A percentile compares a stretch with the other conserved stretches of the same genome.
Conservation (phyloP, 2,797 vertebrate genomes). For the Sebastes umbrosus region DNA sequence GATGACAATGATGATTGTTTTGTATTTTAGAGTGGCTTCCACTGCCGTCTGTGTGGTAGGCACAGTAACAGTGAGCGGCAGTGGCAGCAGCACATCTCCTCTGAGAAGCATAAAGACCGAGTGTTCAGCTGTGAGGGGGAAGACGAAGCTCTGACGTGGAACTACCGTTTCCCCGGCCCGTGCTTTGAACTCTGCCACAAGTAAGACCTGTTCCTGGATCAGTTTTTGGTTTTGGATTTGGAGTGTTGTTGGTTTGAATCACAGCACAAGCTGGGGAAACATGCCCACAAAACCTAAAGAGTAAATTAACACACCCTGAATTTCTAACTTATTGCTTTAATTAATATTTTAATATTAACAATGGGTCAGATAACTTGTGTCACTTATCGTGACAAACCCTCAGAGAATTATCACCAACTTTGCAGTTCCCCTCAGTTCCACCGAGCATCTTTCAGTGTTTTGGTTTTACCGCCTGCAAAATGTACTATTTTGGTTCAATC, state of each 20-base stretch:
- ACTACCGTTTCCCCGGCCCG: conserved; percentile 90
- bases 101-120: conserved; percentile 95
- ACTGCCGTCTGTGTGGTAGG: conserved; percentile 94
- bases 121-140: conserved; percentile 90
- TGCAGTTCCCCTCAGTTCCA: neutral
- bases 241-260: neutral
- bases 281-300: neutral
- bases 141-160: conserved; percentile 90
- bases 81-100: conserved; percentile 96
- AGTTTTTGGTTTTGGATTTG: neutral
- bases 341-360: neutral
- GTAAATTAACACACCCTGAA: neutral
- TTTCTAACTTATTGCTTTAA: neutral
- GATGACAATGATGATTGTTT: neutral
- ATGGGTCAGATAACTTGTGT: neutral
- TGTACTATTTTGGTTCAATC: neutral
- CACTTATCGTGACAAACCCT: neutral
- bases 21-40: conserved; percentile 85
- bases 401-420: neutral
- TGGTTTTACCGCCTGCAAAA: neutral
- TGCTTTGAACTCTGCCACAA: conserved; percentile 90
- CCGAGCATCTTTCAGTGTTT: neutral
- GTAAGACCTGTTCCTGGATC: conserved; percentile 63
- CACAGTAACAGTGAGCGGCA: conserved; percentile 98
- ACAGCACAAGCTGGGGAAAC: neutral